phyloP scores from a whole-genome alignment of 2,113 vertebrate species.

The Brienomyrus longianalis region DNA sequence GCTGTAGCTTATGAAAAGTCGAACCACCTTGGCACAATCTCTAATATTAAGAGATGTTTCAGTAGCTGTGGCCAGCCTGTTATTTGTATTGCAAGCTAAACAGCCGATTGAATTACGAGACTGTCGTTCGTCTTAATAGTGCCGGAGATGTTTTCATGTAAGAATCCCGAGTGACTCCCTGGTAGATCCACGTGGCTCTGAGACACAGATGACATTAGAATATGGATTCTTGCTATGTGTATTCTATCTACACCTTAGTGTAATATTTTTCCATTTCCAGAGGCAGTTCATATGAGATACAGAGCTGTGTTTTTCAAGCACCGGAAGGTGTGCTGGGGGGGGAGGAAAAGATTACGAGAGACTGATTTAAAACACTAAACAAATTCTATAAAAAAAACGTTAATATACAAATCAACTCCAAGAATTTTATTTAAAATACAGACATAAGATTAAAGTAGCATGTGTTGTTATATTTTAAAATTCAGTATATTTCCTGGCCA shows the following conservation, averaged over 20 bases:
- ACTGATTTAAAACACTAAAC: not conserved
- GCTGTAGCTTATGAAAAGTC: conserved; percentile 22
- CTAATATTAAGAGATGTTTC: conserved; percentile 32
- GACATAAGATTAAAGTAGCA: not conserved
- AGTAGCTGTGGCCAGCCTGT: conserved; percentile 26
- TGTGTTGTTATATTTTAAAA: not conserved
- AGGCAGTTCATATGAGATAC: not conserved
- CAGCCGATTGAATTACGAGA: conserved; percentile 27
- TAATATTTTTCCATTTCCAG: not conserved
- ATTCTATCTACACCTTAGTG: not conserved
- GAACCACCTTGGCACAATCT: conserved; percentile 20
- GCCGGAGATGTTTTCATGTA: conserved; percentile 23
- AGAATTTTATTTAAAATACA: not conserved
- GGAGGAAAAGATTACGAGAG: not conserved
- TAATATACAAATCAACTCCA: not conserved
- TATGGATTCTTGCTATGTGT: not conserved
- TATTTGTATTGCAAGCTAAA: conserved; percentile 35
- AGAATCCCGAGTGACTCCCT: conserved; percentile 17
- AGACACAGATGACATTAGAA: not conserved
- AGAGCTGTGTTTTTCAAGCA: not conserved
- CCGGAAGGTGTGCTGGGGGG: not conserved
- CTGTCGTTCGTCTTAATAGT: conserved; percentile 28
- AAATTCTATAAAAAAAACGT: not conserved
- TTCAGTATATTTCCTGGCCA: not conserved
- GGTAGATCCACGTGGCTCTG: conserved; percentile 22